A percentile compares a stretch with the other conserved stretches of the same genome.
phyloP scores from a whole-genome alignment of 2,888 invertebrate genomes.

The Drosophila parthenogenetica region DNA sequence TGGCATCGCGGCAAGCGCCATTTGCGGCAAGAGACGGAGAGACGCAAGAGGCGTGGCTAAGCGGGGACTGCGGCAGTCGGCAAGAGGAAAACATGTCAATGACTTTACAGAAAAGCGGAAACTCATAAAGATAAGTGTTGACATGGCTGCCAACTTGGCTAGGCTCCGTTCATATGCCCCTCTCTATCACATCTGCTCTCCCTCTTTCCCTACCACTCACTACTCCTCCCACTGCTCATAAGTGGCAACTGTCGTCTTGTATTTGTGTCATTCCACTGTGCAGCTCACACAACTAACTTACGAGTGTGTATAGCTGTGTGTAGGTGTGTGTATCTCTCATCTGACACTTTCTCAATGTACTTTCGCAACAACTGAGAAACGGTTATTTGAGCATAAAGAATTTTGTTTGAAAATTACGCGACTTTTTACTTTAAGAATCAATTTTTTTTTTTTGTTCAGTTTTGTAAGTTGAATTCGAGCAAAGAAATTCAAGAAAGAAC shows the following conservation, averaged over 20 bases:
- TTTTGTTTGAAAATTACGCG: conserved; percentile 31
- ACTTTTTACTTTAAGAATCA: conserved; percentile 9
- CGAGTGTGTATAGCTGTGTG: conserved; percentile 15
- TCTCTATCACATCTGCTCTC: conserved; percentile 7
- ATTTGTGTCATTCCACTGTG: conserved; percentile 71
- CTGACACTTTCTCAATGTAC: conserved; percentile 51
- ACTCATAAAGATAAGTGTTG: conserved; percentile 84
- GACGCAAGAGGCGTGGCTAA: conserved; percentile 44
- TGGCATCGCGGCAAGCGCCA: conserved; percentile 51
- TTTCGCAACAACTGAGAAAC: conserved; percentile 17
- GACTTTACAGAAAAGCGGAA: conserved; percentile 84
- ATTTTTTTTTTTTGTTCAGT: neutral
- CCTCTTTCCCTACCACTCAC: conserved; percentile 6
- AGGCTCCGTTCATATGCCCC: conserved; percentile 29
- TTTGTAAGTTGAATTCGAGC: neutral
- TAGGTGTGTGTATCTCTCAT: conserved; percentile 30
- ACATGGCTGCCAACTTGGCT: conserved; percentile 75
- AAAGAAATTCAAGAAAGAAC: neutral
- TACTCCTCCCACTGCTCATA: conserved; percentile 32
- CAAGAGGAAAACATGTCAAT: conserved; percentile 80
- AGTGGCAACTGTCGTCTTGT: conserved; percentile 75
- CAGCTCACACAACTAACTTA: conserved; percentile 18
- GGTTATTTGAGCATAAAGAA: conserved; percentile 36
- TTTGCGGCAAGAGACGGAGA: conserved; percentile 34
- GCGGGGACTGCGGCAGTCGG: conserved; percentile 25